Evolutionary conservation across 92 coral and sea anemone genomes (phyloP).

Genomic region (Parazoanthus darwini): DNA sequence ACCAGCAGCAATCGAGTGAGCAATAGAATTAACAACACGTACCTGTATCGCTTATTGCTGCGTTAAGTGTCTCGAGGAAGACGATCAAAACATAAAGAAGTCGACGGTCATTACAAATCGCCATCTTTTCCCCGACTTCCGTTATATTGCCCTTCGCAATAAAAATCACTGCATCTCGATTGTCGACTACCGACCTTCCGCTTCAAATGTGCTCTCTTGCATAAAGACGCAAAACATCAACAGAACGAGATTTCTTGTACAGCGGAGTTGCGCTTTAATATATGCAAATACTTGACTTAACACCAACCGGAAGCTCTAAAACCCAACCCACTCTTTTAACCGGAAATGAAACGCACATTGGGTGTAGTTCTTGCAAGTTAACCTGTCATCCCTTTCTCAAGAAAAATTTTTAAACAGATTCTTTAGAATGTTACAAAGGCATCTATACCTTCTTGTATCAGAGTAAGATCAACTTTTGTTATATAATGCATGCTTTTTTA

Average conservation of each 20-base stretch:
- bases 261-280: slow-evolving; percentile 25
- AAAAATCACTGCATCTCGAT: slow-evolving; percentile 9
- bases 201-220: slow-evolving; percentile 15
- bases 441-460: too few species aligned
- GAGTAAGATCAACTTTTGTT: too few species aligned
- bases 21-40: neutral
- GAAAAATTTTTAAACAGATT: too few species aligned
- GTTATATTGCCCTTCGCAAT: slow-evolving; percentile 23
- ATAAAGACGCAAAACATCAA: neutral
- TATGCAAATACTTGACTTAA: neutral
- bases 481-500: too few species aligned
- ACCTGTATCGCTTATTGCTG: slow-evolving; percentile 25
- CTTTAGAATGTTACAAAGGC: too few species aligned
- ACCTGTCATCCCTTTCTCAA: too few species aligned
- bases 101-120: slow-evolving; percentile 5
- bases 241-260: neutral
- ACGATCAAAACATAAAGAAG: slow-evolving; percentile 12
- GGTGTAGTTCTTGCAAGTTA: neutral
- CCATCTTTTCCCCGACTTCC: slow-evolving; percentile 37
- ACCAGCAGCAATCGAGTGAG: neutral
- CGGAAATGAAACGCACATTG: slow-evolving; percentile 6
- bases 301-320: slow-evolving; percentile 27
- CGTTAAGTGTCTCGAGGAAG: slow-evolving; percentile 6
- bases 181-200: slow-evolving; percentile 2
- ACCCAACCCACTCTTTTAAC: neutral